Evolutionary conservation across 2,888 invertebrate genomes (phyloP).

Genomic region (Hypercompe scribonia): DNA sequence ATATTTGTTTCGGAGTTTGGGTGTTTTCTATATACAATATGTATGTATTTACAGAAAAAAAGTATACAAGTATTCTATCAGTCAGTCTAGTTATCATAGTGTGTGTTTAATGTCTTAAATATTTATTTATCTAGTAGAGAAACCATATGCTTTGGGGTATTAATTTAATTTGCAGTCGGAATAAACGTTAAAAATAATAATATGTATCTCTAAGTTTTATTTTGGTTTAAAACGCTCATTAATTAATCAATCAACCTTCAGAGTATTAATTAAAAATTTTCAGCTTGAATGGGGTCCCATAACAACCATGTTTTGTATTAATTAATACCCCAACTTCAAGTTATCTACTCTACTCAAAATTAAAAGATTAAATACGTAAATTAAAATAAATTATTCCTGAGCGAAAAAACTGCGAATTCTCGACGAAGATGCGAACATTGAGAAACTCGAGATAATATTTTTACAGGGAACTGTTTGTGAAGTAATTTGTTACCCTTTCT

Average conservation of each 20-base stretch:
- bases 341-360: conserved; percentile 17
- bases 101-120: too few relatives aligned
- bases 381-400: conserved; percentile 31
- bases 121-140: too few relatives aligned
- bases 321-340: conserved; percentile 7
- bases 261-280: background rate
- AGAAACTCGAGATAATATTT: conserved; percentile 40
- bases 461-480: conserved; percentile 56
- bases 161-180: too few relatives aligned
- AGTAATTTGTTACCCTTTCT: conserved; percentile 67
- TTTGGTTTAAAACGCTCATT: background rate
- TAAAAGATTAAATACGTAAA: conserved; percentile 26
- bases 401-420: conserved; percentile 29
- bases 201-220: background rate
- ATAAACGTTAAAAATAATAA: too few relatives aligned
- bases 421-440: conserved; percentile 22
- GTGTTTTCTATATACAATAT: too few relatives aligned
- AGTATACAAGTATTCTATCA: too few relatives aligned
- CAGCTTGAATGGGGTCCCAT: background rate
- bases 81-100: too few relatives aligned
- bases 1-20: too few relatives aligned
- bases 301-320: conserved; percentile 2
- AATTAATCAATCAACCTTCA: background rate
- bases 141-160: too few relatives aligned
- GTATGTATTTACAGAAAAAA: too few relatives aligned